These are phyloP conservation scores for Sciurus niger DNA, from an alignment of 2,113 vertebrate species.

Conservation along the genomic window DNA sequence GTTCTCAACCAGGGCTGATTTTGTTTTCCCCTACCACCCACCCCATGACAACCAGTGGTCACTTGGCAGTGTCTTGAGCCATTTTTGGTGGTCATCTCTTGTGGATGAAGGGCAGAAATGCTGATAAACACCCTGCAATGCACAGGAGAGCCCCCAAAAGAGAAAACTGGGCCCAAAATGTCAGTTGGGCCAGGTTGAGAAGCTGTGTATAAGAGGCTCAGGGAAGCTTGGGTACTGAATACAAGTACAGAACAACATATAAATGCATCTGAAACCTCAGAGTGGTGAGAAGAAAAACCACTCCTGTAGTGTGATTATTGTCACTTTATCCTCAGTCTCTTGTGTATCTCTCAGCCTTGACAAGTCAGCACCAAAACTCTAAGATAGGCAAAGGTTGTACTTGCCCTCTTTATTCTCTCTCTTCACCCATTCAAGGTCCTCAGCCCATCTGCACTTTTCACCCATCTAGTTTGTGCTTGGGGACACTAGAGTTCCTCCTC, in stretches of 20 bases:
- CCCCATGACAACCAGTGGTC: neutral
- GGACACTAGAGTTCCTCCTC: neutral
- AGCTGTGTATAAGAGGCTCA: neutral
- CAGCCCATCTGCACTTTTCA: neutral
- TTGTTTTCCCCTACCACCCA: neutral
- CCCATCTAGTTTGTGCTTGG: neutral
- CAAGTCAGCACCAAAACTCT: neutral
- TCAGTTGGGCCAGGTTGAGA: neutral
- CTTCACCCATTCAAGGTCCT: neutral
- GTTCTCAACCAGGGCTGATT: neutral
- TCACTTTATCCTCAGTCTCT: neutral
- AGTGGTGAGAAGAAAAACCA: neutral
- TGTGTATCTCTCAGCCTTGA: neutral
- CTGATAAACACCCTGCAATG: neutral
- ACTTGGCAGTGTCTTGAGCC: neutral
- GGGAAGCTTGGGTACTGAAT: neutral
- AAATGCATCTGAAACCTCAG: neutral
- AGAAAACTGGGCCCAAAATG: neutral
- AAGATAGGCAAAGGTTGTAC: neutral
- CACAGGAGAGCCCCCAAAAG: neutral
- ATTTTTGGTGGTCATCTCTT: neutral
- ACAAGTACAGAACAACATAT: neutral
- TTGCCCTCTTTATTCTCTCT: neutral
- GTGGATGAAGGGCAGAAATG: neutral
- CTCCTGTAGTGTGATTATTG: fast-evolving